Evolutionary conservation across 1,140 invertebrate species (phyloP).

Genomic region (Aphaenogaster floridana): DNA sequence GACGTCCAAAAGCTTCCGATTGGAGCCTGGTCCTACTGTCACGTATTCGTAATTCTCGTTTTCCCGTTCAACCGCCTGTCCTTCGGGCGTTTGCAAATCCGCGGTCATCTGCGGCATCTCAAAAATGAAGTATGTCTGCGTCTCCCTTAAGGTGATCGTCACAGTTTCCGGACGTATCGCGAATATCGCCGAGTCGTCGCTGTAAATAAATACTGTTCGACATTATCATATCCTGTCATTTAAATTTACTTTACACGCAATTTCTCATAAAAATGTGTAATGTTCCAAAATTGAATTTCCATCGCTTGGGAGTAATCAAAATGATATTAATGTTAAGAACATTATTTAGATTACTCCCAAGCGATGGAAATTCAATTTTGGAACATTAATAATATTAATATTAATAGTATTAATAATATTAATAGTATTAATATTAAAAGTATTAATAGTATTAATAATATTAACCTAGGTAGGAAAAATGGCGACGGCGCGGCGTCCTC

Average conservation of each 20-base stretch:
- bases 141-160: conserved; percentile 89
- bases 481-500: conserved; percentile 85
- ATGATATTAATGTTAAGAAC: conserved; percentile 35
- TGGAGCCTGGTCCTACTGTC: conserved; percentile 88
- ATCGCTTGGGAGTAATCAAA: not conserved
- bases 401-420: too few relatives aligned
- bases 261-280: not conserved
- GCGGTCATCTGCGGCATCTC: conserved; percentile 89
- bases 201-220: conserved; percentile 22
- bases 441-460: too few relatives aligned
- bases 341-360: not conserved
- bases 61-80: conserved; percentile 86
- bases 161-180: conserved; percentile 86
- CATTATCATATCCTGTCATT: not conserved
- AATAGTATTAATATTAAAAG: not conserved
- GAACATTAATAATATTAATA: too few relatives aligned
- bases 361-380: not conserved
- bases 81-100: conserved; percentile 88
- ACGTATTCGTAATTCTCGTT: conserved; percentile 90
- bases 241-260: not conserved
- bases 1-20: conserved; percentile 88
- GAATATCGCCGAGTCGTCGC: conserved; percentile 69
- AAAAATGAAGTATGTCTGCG: conserved; percentile 89
- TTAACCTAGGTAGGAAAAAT: conserved; percentile 85
- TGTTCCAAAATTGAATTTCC: not conserved